Conservation (phyloP, 2,113 vertebrate species). For the Ellobius talpinus region DNA sequence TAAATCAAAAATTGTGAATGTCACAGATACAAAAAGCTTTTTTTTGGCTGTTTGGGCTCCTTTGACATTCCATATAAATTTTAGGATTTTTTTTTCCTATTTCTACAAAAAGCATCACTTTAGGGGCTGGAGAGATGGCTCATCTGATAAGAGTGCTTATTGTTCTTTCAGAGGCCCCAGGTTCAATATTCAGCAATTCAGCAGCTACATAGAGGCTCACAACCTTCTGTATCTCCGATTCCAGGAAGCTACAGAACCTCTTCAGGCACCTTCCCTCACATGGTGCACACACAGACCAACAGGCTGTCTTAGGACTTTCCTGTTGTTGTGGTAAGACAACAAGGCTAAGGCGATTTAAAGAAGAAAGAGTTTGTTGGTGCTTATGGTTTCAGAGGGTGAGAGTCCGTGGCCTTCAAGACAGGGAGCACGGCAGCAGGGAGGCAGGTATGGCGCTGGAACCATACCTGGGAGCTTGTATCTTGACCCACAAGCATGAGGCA, state of each 20-base stretch:
- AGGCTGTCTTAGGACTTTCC: background rate
- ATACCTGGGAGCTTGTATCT: background rate
- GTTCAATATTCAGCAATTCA: background rate
- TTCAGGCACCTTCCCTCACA: background rate
- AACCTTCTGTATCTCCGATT: background rate
- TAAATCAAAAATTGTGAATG: background rate
- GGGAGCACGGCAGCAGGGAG: background rate
- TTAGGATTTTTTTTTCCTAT: conserved; percentile 18
- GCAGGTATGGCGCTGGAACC: background rate
- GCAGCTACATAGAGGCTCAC: background rate
- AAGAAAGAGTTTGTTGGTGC: background rate
- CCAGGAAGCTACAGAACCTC: background rate
- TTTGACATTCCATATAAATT: background rate
- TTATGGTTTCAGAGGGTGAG: background rate
- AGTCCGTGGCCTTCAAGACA: background rate
- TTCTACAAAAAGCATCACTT: background rate
- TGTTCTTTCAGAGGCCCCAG: too few relatives aligned
- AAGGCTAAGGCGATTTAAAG: background rate
- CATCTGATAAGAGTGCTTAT: background rate
- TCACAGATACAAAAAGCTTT: background rate
- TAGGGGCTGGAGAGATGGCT: background rate
- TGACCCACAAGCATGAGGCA: background rate
- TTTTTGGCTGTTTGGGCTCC: background rate
- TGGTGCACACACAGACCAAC: background rate
- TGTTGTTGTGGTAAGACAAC: background rate